A percentile compares a stretch with the other conserved stretches of the same genome.
phyloP scores from a whole-genome alignment of 2,888 invertebrate genomes.

The Myathropa florea region DNA sequence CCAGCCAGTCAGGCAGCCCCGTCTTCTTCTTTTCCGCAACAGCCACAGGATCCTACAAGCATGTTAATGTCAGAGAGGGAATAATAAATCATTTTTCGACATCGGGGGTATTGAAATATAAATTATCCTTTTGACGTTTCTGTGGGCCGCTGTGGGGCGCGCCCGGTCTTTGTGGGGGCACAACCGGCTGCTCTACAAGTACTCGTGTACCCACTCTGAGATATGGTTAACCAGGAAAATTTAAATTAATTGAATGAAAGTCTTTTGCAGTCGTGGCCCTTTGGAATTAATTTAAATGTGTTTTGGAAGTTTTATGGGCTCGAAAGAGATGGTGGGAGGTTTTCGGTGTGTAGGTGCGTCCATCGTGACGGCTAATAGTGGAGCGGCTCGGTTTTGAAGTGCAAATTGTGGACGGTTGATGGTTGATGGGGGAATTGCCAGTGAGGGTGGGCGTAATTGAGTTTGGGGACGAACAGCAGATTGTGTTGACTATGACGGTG shows the following conservation, averaged over 20 bases:
- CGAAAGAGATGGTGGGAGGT: background rate
- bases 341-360: background rate
- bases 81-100: slow-evolving; percentile 71
- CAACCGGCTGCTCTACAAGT: background rate
- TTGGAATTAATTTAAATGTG: slow-evolving; percentile 48
- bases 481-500: no score
- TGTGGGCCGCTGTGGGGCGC: background rate
- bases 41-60: slow-evolving; percentile 57
- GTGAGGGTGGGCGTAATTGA: background rate
- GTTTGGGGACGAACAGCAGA: no score
- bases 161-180: background rate
- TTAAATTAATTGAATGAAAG: slow-evolving; percentile 59
- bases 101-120: slow-evolving; percentile 66
- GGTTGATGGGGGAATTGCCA: background rate
- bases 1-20: no score
- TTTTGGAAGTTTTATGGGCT: slow-evolving; percentile 37
- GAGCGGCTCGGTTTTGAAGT: background rate
- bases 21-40: background rate
- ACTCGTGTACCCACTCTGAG: slow-evolving; percentile 7
- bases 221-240: slow-evolving; percentile 22
- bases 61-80: slow-evolving; percentile 66
- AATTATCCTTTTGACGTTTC: slow-evolving; percentile 64
- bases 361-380: slow-evolving; percentile 24
- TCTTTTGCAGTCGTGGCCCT: slow-evolving; percentile 36
- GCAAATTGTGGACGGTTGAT: background rate